Evolutionary conservation across 2,888 invertebrate species (phyloP).

Genomic region (Protula sp.): DNA sequence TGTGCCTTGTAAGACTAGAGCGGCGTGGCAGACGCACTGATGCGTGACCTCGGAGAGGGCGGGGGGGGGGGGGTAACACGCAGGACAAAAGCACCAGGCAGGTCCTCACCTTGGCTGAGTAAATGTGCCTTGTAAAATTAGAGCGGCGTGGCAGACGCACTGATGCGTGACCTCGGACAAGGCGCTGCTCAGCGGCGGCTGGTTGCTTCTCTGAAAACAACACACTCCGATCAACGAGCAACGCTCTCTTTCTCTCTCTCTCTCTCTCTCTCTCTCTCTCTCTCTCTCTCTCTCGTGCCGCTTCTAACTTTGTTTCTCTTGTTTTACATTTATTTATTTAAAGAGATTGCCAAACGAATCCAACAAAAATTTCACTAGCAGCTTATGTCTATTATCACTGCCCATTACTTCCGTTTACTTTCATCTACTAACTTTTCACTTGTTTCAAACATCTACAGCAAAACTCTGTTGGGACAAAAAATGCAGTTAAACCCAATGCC

Average conservation of each 20-base stretch:
- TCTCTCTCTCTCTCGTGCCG: neutral
- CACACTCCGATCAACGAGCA: neutral
- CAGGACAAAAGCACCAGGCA: too few relatives aligned
- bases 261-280: neutral
- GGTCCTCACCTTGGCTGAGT: constrained; percentile 44
- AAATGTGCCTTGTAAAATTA: constrained; percentile 59
- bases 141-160: constrained; percentile 62
- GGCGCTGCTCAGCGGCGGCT: constrained; percentile 68
- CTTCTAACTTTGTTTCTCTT: neutral
- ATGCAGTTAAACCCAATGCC: too few relatives aligned
- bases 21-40: constrained; percentile 63
- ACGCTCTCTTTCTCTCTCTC: neutral
- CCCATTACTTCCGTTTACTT: too few relatives aligned
- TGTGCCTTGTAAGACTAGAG: constrained; percentile 60
- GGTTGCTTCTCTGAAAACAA: constrained; percentile 62
- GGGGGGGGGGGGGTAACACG: too few relatives aligned
- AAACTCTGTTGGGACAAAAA: too few relatives aligned
- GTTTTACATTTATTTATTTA: too few relatives aligned
- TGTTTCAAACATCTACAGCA: too few relatives aligned
- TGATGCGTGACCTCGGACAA: constrained; percentile 60
- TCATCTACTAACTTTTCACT: too few relatives aligned
- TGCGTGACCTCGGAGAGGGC: constrained; percentile 59
- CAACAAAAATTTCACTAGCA: too few relatives aligned
- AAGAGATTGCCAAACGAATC: too few relatives aligned
- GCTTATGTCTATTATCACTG: too few relatives aligned